Evolutionary conservation across 1,140 invertebrate genomes (phyloP), one percentile per base, ranked within the genome.

Genomic region (Caligus rogercresseyi): DNA sequence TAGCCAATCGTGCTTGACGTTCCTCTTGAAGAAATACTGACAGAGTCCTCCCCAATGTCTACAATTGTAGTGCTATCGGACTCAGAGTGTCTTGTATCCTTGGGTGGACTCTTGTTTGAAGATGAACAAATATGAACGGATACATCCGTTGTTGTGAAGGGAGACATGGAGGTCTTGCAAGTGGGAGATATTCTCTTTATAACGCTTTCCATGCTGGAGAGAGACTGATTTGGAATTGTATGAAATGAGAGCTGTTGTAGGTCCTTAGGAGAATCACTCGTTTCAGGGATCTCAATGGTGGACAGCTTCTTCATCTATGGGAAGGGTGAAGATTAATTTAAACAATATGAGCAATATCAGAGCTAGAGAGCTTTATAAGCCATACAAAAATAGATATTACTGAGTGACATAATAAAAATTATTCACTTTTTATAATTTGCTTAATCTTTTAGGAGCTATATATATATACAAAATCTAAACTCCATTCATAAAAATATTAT

Each of bases 1-100:
- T 60, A 60, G 15, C 57, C 57, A 2, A 60, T 43, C 1, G 57
- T 60, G 24, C 24, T 26, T 31, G 57, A 60, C 16, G 57, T 60
- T 2, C 57, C 57, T n/a, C 24, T 15, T 18, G 57, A 60, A n/a
- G 57, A 60, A 31, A 60, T 60, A 31, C 57, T 60, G 2, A 60
- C n/a, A 25, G 16, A 16, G 25, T 60, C 57, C 2, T 43, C 57
- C 24, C 24, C 26, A 11, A n/a, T n/a, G n/a, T 43, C 31, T 11
- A 43, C 31, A n/a, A 43, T 7, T 43, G 31, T 43, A 43, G n/a
- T 43, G n/a, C 31, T n/a, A 7, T 43, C 31, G 7, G n/a, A 11
- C 7, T 43, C 31, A 11, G n/a, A 11, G 7, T 11, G 7, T 43
- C n/a, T 43, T 43, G 31, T 11, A n/a, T 43, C 31, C 31, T 43